Conservation (phyloP, 2,888 invertebrate genomes). For the Hesperia comma region DNA sequence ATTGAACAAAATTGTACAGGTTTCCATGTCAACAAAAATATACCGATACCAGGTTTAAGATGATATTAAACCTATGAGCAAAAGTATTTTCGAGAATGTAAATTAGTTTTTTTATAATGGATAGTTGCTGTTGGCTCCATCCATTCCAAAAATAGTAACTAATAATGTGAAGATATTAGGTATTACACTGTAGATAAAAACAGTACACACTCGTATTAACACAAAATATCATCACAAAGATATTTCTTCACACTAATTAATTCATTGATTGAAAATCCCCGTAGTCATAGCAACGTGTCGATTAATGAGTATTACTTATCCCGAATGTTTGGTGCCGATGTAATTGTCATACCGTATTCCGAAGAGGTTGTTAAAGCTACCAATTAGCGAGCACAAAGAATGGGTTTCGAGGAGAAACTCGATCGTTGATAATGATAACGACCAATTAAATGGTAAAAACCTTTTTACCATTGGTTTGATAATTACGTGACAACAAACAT, state of each 20-base stretch:
- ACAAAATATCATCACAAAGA: background rate
- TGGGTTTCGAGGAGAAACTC: slow-evolving; percentile 59
- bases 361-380: slow-evolving; percentile 56
- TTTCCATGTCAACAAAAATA: too few relatives aligned
- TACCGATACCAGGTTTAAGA: too few relatives aligned
- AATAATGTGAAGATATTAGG: too few relatives aligned
- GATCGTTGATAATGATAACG: slow-evolving; percentile 40
- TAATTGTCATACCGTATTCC: slow-evolving; percentile 32
- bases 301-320: slow-evolving; percentile 1
- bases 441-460: slow-evolving; percentile 3
- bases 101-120: too few relatives aligned
- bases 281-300: background rate
- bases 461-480: background rate
- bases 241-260: background rate
- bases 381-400: slow-evolving; percentile 68
- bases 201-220: too few relatives aligned
- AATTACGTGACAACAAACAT: background rate
- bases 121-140: too few relatives aligned
- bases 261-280: background rate
- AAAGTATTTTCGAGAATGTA: too few relatives aligned
- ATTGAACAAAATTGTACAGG: too few relatives aligned
- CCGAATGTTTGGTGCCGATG: slow-evolving; percentile 20
- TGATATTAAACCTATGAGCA: too few relatives aligned
- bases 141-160: too few relatives aligned
- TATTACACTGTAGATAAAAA: too few relatives aligned